Percentiles rank a stretch among this genome's conserved stretches.
Conservation (phyloP, 2,888 invertebrate species). For the Sturmia bella region DNA sequence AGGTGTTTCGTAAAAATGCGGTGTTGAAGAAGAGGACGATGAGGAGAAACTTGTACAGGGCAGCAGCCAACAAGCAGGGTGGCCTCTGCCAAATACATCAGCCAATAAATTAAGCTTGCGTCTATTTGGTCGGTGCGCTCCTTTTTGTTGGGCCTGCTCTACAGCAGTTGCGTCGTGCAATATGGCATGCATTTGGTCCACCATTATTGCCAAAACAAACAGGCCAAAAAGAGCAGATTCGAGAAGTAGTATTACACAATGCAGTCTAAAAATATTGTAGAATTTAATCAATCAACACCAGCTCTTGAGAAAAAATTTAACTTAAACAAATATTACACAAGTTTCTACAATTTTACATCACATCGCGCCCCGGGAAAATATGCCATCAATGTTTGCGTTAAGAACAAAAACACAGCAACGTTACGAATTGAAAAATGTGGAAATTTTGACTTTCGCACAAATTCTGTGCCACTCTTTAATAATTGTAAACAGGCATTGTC, state of each 20-base stretch:
- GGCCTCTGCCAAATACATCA: conserved; percentile 90
- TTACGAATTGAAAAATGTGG: no score
- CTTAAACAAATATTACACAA: no score
- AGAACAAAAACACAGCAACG: no score
- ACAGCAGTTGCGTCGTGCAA: conserved; percentile 92
- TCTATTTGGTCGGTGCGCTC: conserved; percentile 85
- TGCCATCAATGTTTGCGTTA: no score
- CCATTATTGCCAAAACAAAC: conserved; percentile 92
- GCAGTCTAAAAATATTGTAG: conserved; percentile 84
- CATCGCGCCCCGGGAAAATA: no score
- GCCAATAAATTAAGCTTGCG: conserved; percentile 86
- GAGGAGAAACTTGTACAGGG: conserved; percentile 85
- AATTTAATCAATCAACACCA: no score
- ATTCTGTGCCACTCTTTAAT: no score
- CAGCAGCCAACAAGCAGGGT: conserved; percentile 87
- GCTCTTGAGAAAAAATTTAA: no score
- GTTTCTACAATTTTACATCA: no score
- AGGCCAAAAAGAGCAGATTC: conserved; percentile 93
- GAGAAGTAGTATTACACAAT: conserved; percentile 90
- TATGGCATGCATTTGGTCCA: conserved; percentile 92
- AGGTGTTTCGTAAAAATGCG: conserved; percentile 80
- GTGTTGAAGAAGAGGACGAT: conserved; percentile 72
- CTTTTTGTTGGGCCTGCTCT: conserved; percentile 88
- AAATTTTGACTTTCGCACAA: no score
- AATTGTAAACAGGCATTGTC: no score